A percentile compares a stretch with the other conserved stretches of the same genome.
These are phyloP conservation scores for Proteles cristata DNA, from an alignment of 2,113 vertebrate species.

Conservation along the genomic window DNA sequence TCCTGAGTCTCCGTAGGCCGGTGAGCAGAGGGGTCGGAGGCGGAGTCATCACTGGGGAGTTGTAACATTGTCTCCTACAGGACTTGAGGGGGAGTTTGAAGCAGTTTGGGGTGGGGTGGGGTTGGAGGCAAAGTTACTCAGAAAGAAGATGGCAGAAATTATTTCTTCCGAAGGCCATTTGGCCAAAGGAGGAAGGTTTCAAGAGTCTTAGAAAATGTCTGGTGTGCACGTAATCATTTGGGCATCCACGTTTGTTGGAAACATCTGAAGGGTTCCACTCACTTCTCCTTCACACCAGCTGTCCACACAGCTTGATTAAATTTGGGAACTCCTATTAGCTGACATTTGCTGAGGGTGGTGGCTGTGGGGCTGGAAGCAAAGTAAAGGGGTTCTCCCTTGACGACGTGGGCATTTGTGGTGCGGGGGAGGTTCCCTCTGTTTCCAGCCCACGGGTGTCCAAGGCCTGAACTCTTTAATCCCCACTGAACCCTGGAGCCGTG, in stretches of 20 bases:
- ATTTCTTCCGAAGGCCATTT: not conserved
- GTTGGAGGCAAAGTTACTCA: constrained; percentile 53
- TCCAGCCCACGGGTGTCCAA: not conserved
- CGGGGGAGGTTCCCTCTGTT: not conserved
- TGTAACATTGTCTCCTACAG: constrained; percentile 28
- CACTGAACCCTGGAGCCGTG: not conserved
- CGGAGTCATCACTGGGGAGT: not conserved
- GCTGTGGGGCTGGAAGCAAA: not conserved
- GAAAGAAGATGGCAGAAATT: constrained; percentile 54
- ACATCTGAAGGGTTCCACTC: not conserved
- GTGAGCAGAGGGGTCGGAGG: not conserved
- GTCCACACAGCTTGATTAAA: not conserved
- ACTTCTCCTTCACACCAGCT: not conserved
- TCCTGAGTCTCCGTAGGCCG: not conserved
- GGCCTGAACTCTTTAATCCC: not conserved
- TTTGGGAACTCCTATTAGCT: constrained; percentile 45
- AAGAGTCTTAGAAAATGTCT: not conserved
- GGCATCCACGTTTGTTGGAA: not conserved
- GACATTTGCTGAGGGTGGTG: not conserved
- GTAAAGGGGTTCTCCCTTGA: not conserved
- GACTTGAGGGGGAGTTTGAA: constrained; percentile 72
- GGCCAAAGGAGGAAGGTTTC: not conserved
- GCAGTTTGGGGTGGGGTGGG: constrained; percentile 7
- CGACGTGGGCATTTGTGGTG: not conserved
- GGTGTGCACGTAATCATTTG: fast-evolving